A percentile compares a stretch with the other conserved stretches of the same genome.
These are phyloP conservation scores for Plotosus lineatus DNA, from an alignment of 2,113 vertebrate genomes.

Conservation along the genomic window DNA sequence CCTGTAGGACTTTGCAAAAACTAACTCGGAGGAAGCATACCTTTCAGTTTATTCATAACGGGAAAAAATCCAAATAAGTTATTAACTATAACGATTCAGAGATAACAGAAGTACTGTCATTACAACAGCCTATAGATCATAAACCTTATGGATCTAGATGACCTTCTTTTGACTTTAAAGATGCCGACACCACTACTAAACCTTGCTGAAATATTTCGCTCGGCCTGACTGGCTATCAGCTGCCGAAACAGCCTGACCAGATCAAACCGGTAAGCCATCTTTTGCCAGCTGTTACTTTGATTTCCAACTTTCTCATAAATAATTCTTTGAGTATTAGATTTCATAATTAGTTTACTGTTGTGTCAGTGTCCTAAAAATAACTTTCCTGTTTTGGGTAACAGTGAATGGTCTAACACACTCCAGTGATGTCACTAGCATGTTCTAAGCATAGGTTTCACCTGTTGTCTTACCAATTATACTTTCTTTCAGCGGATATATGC, in stretches of 20 bases:
- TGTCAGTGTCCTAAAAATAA: neutral
- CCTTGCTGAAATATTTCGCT: neutral
- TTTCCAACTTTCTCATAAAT: neutral
- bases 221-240: neutral
- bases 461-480: too few species aligned
- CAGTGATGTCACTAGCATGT: too few species aligned
- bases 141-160: neutral
- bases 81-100: neutral
- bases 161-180: neutral
- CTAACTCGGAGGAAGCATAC: neutral
- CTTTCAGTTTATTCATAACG: neutral
- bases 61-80: neutral
- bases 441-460: too few species aligned
- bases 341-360: neutral
- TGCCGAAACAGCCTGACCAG: neutral
- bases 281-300: neutral
- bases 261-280: neutral
- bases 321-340: neutral
- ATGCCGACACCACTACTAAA: neutral
- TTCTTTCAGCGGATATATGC: too few species aligned
- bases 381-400: too few species aligned
- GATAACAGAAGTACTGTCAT: neutral
- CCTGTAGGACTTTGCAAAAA: neutral
- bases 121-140: neutral
- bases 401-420: too few species aligned